Percentiles rank a stretch among this genome's conserved stretches.
Conservation (phyloP, 30 jellyfish, hydroid and myxozoan genomes). For the Chrysaora quinquecirrha region DNA sequence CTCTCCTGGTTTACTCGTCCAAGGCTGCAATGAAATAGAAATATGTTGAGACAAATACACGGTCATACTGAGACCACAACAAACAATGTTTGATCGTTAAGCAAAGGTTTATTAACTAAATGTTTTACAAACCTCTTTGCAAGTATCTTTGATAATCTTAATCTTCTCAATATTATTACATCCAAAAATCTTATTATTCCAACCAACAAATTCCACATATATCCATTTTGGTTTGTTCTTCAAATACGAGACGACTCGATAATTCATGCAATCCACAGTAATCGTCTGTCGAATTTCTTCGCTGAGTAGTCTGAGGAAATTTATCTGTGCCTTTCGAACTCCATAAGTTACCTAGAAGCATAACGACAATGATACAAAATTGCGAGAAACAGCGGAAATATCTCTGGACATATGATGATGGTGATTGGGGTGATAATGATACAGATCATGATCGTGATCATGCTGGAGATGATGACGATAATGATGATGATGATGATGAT, state of each 20-base stretch:
- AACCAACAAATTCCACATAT: conserved; percentile 72
- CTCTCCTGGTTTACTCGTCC: conserved; percentile 34
- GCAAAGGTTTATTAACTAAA: too few relatives aligned
- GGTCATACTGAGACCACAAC: too few relatives aligned
- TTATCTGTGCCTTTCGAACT: conserved; percentile 78
- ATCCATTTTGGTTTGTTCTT: conserved; percentile 30
- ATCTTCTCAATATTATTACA: conserved; percentile 49
- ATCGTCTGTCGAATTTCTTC: conserved; percentile 67
- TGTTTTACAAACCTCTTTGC: conserved; percentile 69
- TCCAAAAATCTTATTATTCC: conserved; percentile 78
- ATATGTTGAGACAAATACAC: too few relatives aligned
- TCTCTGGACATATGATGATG: too few relatives aligned
- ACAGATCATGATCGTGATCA: too few relatives aligned
- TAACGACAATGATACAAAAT: too few relatives aligned
- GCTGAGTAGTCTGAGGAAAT: conserved; percentile 79
- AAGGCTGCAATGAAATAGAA: too few relatives aligned
- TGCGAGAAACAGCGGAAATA: too few relatives aligned
- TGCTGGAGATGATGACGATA: too few relatives aligned
- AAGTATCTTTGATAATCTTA: conserved; percentile 62
- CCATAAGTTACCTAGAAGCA: conserved; percentile 77
- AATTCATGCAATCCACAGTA: conserved; percentile 48
- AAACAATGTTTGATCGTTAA: too few relatives aligned
- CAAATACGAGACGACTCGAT: conserved; percentile 31
- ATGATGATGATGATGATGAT: too few relatives aligned
- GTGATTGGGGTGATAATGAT: too few relatives aligned